phyloP scores from a whole-genome alignment of 2,888 invertebrate species.

The Eudemis profundana region DNA sequence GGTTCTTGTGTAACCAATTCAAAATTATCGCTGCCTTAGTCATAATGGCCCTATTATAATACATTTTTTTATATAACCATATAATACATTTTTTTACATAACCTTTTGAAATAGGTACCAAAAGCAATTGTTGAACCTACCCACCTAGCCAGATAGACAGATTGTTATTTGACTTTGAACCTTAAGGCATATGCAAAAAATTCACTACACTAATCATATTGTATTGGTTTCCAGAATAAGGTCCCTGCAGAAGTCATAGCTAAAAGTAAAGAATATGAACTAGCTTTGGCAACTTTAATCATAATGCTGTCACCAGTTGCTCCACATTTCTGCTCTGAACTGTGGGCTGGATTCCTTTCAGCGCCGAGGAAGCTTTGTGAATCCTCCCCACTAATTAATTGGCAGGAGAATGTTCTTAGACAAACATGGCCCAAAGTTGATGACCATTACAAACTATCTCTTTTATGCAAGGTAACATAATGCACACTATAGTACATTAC shows the following conservation, averaged over 20 bases:
- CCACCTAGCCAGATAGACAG: too few relatives aligned
- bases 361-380: slow-evolving; percentile 85
- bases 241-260: slow-evolving; percentile 86
- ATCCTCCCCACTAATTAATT: slow-evolving; percentile 82
- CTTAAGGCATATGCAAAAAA: neutral
- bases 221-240: slow-evolving; percentile 78
- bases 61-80: too few relatives aligned
- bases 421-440: slow-evolving; percentile 93
- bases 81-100: too few relatives aligned
- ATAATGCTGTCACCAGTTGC: slow-evolving; percentile 95
- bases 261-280: slow-evolving; percentile 90
- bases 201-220: neutral
- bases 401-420: slow-evolving; percentile 89
- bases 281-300: slow-evolving; percentile 91
- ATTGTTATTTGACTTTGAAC: too few relatives aligned
- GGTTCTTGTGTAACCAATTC: too few relatives aligned
- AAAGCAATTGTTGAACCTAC: too few relatives aligned
- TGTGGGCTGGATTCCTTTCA: slow-evolving; percentile 92
- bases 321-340: slow-evolving; percentile 95
- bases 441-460: slow-evolving; percentile 87
- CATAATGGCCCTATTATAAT: too few relatives aligned
- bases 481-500: too few relatives aligned
- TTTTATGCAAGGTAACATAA: slow-evolving; percentile 86
- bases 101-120: too few relatives aligned
- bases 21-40: too few relatives aligned